These are phyloP conservation scores for Cyclura pinguis DNA, from an alignment of 2,797 vertebrate genomes.

Conservation along the genomic window DNA sequence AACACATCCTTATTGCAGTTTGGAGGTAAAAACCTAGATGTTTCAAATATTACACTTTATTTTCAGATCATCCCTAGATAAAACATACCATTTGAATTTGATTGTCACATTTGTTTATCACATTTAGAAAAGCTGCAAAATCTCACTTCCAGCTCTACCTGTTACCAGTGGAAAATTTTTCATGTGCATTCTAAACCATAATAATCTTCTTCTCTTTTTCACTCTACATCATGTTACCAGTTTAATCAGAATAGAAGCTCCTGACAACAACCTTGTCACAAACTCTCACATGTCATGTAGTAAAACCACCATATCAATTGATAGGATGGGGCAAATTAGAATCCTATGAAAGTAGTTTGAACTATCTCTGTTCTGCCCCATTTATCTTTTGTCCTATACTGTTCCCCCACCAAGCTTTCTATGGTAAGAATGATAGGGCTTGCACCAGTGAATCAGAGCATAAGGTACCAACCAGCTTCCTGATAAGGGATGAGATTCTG, in stretches of 20 bases:
- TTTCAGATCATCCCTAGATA: background rate
- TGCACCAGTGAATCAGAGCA: background rate
- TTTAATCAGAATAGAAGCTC: background rate
- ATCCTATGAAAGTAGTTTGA: background rate
- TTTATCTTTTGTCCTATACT: background rate
- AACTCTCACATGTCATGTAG: too few species aligned
- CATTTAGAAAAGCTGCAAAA: background rate
- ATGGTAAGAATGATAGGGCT: background rate
- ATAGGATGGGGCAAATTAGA: background rate
- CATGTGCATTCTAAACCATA: background rate
- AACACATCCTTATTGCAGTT: background rate
- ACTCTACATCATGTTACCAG: background rate
- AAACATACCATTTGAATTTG: background rate
- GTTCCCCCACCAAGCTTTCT: background rate
- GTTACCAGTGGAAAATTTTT: background rate
- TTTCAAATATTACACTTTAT: background rate
- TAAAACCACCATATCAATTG: background rate
- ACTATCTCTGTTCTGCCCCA: background rate
- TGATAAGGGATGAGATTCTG: background rate
- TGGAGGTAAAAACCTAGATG: background rate
- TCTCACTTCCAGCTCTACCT: background rate
- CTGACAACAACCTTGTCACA: background rate
- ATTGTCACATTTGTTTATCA: background rate
- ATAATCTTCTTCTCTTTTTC: background rate
- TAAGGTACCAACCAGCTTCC: background rate